A percentile compares a stretch with the other conserved stretches of the same genome.
These are phyloP conservation scores for Amphipoea oculea DNA, from an alignment of 2,888 invertebrate genomes.

Conservation along the genomic window DNA sequence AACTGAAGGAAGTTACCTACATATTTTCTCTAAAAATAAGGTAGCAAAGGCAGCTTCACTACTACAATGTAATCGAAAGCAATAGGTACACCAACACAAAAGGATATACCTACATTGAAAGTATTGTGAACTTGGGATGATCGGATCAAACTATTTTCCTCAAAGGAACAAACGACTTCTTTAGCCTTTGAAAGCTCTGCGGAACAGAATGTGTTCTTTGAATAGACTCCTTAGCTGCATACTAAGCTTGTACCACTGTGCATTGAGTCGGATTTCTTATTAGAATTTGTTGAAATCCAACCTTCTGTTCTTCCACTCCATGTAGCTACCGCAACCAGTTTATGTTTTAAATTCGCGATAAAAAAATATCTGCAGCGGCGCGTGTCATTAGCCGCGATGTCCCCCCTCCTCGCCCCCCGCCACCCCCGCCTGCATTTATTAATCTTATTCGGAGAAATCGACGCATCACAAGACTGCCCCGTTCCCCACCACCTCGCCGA, in stretches of 20 bases:
- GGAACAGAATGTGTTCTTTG: neutral
- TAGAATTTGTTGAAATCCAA: slow-evolving; percentile 14
- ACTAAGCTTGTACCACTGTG: slow-evolving; percentile 9
- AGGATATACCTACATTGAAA: neutral
- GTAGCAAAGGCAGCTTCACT: neutral
- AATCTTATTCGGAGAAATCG: slow-evolving; percentile 89
- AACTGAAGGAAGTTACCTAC: neutral
- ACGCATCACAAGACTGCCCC: slow-evolving; percentile 80
- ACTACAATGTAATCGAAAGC: neutral
- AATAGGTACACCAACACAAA: slow-evolving; percentile 17
- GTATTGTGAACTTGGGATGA: neutral
- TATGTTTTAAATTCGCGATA: slow-evolving; percentile 88
- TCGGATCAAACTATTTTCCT: neutral
- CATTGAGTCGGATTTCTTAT: neutral
- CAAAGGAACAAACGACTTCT: slow-evolving; percentile 18
- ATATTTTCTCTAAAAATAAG: neutral
- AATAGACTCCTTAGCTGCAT: slow-evolving; percentile 6
- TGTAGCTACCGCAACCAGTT: slow-evolving; percentile 81
- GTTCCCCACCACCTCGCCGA: slow-evolving; percentile 51
- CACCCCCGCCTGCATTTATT: slow-evolving; percentile 85
- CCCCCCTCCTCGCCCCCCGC: slow-evolving; percentile 67
- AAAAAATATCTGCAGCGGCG: slow-evolving; percentile 87
- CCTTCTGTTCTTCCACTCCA: slow-evolving; percentile 48
- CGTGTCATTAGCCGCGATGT: slow-evolving; percentile 87
- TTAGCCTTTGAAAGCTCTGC: slow-evolving; percentile 22